These are phyloP conservation scores for Tenthredo distinguenda DNA, from an alignment of 2,888 invertebrate species.

Conservation along the genomic window DNA sequence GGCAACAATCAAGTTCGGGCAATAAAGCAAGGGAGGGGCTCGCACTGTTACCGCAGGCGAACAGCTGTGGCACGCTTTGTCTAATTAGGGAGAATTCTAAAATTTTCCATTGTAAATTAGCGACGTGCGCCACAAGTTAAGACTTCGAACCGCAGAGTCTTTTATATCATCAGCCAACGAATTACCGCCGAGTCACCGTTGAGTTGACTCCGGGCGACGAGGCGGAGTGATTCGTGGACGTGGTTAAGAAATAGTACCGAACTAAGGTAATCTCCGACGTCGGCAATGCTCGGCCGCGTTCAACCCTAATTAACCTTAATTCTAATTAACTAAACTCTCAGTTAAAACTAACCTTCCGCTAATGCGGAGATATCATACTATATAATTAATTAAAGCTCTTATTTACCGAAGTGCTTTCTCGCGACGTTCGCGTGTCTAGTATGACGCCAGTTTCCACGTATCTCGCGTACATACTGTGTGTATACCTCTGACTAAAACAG, in stretches of 20 bases:
- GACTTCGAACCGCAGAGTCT: conserved; percentile 8
- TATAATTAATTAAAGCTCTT: conserved; percentile 50
- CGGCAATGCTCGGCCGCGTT: conserved; percentile 46
- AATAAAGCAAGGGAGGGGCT: conserved; percentile 11
- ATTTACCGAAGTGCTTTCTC: conserved; percentile 40
- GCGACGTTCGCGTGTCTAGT: conserved; percentile 18
- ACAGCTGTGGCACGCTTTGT: conserved; percentile 8
- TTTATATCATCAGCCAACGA: conserved; percentile 29
- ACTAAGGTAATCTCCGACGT: conserved; percentile 45
- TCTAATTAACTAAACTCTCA: conserved; percentile 50
- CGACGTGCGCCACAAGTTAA: conserved; percentile 23
- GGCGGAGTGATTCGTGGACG: conserved; percentile 41
- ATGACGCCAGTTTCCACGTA: background rate
- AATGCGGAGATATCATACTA: conserved; percentile 43
- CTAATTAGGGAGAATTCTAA: conserved; percentile 22
- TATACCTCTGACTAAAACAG: background rate
- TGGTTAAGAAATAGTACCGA: conserved; percentile 47
- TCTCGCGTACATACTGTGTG: background rate
- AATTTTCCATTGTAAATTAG: conserved; percentile 27
- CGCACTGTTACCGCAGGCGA: background rate
- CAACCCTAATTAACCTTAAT: conserved; percentile 48
- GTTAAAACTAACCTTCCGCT: conserved; percentile 49
- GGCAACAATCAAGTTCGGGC: conserved; percentile 22
- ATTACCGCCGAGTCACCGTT: conserved; percentile 29
- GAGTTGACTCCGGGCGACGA: conserved; percentile 27